Percentiles rank a stretch among this genome's conserved stretches.
Evolutionary conservation across 2,113 vertebrate species (phyloP).

Genomic region (Cyanoramphus novaezelandiae): DNA sequence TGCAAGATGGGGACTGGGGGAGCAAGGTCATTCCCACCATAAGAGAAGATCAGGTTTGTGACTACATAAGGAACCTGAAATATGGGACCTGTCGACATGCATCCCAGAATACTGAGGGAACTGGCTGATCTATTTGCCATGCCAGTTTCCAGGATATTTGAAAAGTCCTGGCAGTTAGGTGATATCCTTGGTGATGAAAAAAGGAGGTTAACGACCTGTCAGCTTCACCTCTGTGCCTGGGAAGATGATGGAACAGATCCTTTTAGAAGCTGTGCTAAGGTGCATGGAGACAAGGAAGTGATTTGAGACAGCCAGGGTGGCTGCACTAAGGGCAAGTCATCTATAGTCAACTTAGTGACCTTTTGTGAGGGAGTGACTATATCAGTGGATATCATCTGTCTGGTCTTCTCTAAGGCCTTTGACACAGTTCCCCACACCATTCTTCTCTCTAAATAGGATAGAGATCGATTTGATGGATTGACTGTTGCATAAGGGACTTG

Average conservation of each 20-base stretch:
- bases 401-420: neutral
- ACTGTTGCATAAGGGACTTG: neutral
- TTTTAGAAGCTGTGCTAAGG: fast-evolving
- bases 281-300: neutral
- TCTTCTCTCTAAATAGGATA: neutral
- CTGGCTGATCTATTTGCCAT: neutral
- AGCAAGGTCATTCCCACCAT: neutral
- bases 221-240: neutral
- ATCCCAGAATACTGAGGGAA: fast-evolving
- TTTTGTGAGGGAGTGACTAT: neutral
- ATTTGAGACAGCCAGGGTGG: neutral
- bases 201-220: fast-evolving
- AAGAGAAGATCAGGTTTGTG: neutral
- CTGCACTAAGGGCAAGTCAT: neutral
- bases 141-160: neutral
- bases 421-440: fast-evolving
- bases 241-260: neutral
- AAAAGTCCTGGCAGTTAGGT: neutral
- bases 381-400: neutral
- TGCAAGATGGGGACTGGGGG: neutral
- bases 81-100: fast-evolving
- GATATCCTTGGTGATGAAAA: neutral
- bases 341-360: neutral
- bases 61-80: neutral
- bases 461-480: neutral